Evolutionary conservation across 2,797 vertebrate species (phyloP).

Genomic region (Xiphophorus birchmanni): DNA sequence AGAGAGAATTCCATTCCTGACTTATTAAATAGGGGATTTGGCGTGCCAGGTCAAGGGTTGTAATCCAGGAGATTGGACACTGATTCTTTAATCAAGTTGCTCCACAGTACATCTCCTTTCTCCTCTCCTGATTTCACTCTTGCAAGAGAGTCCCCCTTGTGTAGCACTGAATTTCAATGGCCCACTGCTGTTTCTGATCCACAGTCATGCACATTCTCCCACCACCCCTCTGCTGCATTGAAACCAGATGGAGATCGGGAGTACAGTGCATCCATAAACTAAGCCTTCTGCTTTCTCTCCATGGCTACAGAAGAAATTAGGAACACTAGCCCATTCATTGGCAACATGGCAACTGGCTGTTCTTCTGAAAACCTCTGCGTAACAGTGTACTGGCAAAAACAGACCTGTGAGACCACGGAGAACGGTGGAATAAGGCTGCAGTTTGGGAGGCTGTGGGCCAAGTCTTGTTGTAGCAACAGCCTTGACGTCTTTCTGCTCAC

Average conservation of each 20-base stretch:
- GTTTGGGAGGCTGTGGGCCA: slow-evolving; percentile 54
- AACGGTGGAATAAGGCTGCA: slow-evolving; percentile 51
- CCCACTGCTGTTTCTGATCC: slow-evolving; percentile 29
- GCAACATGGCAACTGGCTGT: slow-evolving; percentile 45
- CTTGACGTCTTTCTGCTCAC: slow-evolving; percentile 37
- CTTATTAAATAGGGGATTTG: slow-evolving; percentile 74
- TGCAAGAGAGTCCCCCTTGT: slow-evolving; percentile 53
- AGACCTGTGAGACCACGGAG: slow-evolving; percentile 57
- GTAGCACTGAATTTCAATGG: slow-evolving; percentile 67
- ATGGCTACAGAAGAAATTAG: slow-evolving; percentile 54
- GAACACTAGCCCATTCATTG: slow-evolving; percentile 61
- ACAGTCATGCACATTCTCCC: neutral
- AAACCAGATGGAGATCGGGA: slow-evolving; percentile 59
- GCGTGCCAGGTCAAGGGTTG: slow-evolving; percentile 67
- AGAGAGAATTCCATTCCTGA: slow-evolving; percentile 65
- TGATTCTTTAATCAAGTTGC: slow-evolving; percentile 74
- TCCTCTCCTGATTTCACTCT: slow-evolving; percentile 31
- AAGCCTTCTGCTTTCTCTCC: slow-evolving; percentile 38
- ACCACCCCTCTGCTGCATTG: slow-evolving; percentile 34
- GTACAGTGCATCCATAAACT: slow-evolving; percentile 55
- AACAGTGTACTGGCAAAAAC: slow-evolving; percentile 65
- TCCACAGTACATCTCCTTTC: slow-evolving; percentile 56
- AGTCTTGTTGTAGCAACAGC: slow-evolving; percentile 38
- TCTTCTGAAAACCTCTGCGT: slow-evolving; percentile 49
- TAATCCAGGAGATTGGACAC: slow-evolving; percentile 75